A percentile compares a stretch with the other conserved stretches of the same genome.
These are phyloP conservation scores for Ciconia boyciana DNA, from an alignment of 2,113 vertebrate species.

Conservation along the genomic window DNA sequence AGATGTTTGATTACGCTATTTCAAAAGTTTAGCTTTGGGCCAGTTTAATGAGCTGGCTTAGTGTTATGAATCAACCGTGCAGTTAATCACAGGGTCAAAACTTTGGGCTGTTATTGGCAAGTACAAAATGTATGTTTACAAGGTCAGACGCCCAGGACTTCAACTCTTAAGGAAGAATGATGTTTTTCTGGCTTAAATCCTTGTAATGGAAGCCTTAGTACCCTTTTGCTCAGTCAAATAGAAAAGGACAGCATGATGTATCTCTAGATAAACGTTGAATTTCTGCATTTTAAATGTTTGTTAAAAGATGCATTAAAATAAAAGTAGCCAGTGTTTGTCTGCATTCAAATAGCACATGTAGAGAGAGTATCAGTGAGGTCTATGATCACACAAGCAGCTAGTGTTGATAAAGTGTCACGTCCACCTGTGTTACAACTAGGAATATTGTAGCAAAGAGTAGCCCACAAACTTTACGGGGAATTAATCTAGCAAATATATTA, in stretches of 20 bases:
- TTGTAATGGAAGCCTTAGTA: background rate
- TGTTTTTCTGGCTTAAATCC: background rate
- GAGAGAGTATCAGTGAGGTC: background rate
- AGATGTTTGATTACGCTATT: background rate
- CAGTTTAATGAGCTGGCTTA: conserved; percentile 1
- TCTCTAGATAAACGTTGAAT: background rate
- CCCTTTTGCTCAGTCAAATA: background rate
- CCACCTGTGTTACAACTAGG: background rate
- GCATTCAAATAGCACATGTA: background rate
- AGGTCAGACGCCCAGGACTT: background rate
- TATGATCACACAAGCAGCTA: background rate
- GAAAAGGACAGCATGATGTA: background rate
- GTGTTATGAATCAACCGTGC: background rate
- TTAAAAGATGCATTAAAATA: background rate
- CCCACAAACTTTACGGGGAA: background rate
- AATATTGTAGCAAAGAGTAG: background rate
- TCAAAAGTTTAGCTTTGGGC: conserved; percentile 8
- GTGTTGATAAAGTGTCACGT: background rate
- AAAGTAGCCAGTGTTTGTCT: background rate
- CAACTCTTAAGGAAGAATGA: background rate
- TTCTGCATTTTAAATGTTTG: background rate
- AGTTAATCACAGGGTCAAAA: conserved; percentile 8
- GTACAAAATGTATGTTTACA: background rate
- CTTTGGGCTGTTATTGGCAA: background rate
- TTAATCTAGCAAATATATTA: background rate